Conservation (phyloP, 2,888 invertebrate genomes). For the Ectemnius cavifrons region DNA sequence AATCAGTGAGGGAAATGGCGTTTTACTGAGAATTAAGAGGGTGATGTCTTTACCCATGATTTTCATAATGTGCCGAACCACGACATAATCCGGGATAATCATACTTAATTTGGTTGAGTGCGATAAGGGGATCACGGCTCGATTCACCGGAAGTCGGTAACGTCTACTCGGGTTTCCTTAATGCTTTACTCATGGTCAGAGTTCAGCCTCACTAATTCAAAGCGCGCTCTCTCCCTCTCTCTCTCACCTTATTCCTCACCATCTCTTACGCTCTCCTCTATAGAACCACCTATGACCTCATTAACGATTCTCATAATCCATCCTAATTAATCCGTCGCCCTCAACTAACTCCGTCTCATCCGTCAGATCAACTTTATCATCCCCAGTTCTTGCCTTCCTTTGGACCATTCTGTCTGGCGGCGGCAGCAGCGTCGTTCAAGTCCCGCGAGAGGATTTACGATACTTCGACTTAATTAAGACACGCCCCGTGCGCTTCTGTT, state of each 20-base stretch:
- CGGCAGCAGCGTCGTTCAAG: background rate
- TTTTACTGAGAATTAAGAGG: no score
- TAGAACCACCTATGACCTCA: background rate
- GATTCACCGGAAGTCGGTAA: background rate
- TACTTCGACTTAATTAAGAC: conserved; percentile 8
- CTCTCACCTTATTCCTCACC: no score
- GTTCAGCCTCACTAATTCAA: no score
- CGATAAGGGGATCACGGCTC: no score
- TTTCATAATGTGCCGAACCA: no score
- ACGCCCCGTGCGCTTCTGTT: no score
- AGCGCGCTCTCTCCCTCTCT: no score
- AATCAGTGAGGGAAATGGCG: no score
- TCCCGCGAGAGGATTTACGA: background rate
- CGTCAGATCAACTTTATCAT: conserved; percentile 3
- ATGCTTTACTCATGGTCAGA: background rate
- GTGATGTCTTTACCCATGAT: no score
- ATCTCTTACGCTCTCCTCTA: background rate
- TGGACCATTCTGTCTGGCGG: background rate
- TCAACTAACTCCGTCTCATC: background rate
- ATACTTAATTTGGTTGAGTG: no score
- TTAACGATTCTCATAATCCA: conserved; percentile 6
- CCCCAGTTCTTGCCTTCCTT: background rate
- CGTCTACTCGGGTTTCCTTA: conserved; percentile 1
- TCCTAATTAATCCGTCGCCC: conserved; percentile 2
- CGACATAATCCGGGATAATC: no score